Percentiles rank a stretch among this genome's conserved stretches.
Evolutionary conservation across 2,797 vertebrate genomes (phyloP).

Genomic region (Diglossa cyanea): DNA sequence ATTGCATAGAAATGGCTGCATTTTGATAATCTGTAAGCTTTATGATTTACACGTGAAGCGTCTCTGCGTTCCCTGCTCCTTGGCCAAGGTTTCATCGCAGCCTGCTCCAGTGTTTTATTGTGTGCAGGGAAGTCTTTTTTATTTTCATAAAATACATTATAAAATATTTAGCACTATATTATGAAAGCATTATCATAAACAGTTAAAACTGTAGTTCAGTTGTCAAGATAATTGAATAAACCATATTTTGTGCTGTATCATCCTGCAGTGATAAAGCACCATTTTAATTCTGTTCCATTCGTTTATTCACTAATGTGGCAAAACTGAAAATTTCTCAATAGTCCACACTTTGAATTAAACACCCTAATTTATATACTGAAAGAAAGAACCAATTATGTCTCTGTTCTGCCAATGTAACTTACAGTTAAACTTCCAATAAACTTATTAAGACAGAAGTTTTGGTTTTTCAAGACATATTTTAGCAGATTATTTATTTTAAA

Average conservation of each 20-base stretch:
- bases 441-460: neutral
- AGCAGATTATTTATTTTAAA: neutral
- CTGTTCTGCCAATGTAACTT: neutral
- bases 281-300: neutral
- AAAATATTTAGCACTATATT: constrained; percentile 7
- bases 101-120: neutral
- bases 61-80: neutral
- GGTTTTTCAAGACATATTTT: neutral
- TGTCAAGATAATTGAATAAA: neutral
- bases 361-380: neutral
- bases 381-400: neutral
- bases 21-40: neutral
- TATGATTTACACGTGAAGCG: neutral
- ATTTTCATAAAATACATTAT: constrained; percentile 9
- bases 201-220: neutral
- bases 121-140: neutral
- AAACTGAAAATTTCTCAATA: neutral
- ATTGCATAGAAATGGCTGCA: neutral
- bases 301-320: neutral
- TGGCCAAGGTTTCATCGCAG: neutral
- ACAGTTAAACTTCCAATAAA: neutral
- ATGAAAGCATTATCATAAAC: neutral
- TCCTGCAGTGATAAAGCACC: neutral
- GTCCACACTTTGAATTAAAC: neutral
- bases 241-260: neutral